These are phyloP conservation scores for Phenganax subtilis DNA, from an alignment of 92 coral and sea anemone genomes.

Conservation along the genomic window DNA sequence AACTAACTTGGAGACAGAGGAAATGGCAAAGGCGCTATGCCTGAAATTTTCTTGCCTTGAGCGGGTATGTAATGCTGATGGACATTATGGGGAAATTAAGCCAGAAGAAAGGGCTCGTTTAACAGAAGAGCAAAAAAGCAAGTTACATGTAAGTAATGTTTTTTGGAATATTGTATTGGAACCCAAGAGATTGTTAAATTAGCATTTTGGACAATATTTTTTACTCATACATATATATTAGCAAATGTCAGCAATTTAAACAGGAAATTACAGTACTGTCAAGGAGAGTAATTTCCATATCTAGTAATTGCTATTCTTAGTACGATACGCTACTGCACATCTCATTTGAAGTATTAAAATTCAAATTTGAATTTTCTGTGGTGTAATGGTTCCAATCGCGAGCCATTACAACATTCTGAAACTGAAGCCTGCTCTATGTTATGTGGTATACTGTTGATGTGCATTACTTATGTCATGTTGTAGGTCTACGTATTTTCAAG, in stretches of 20 bases:
- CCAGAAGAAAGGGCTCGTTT: slow-evolving; percentile 18
- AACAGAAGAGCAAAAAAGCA: slow-evolving; percentile 15
- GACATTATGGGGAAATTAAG: slow-evolving; percentile 14
- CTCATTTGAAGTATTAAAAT: background rate
- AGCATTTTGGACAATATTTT: no score
- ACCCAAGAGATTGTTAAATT: background rate
- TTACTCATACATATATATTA: background rate
- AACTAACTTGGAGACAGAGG: slow-evolving; percentile 25
- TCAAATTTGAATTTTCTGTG: background rate
- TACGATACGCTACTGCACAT: background rate
- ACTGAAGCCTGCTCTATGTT: slow-evolving; percentile 2
- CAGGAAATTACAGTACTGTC: background rate
- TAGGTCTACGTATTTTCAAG: slow-evolving; percentile 2
- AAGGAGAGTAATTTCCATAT: background rate
- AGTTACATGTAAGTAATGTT: slow-evolving; percentile 22
- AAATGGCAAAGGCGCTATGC: slow-evolving; percentile 34
- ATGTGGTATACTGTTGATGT: no score
- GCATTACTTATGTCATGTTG: background rate
- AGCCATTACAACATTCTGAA: background rate
- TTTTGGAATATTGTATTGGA: background rate
- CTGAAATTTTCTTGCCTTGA: slow-evolving; percentile 21
- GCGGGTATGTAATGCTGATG: slow-evolving; percentile 15
- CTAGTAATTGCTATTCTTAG: background rate
- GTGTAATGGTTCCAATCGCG: background rate
- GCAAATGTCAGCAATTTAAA: background rate